These are phyloP conservation scores for Leptothorax acervorum DNA, from an alignment of 2,888 invertebrate species.

Conservation along the genomic window DNA sequence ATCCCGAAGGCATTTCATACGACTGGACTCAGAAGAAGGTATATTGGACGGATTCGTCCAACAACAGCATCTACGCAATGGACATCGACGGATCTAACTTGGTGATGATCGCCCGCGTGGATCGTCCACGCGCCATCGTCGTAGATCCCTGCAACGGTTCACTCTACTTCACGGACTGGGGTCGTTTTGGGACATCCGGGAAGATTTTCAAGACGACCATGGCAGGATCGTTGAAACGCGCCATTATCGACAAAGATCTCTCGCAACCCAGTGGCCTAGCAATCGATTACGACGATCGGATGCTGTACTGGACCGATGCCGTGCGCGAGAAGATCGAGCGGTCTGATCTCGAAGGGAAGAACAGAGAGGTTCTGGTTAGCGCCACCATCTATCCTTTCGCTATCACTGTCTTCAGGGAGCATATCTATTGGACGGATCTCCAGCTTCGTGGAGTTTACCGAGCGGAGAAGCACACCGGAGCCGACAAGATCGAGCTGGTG, in stretches of 20 bases:
- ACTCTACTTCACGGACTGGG: slow-evolving; percentile 98
- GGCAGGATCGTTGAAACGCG: slow-evolving; percentile 96
- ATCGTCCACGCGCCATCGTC: slow-evolving; percentile 97
- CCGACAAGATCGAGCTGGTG: slow-evolving; percentile 97
- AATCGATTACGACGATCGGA: slow-evolving; percentile 97
- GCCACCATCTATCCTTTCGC: slow-evolving; percentile 98
- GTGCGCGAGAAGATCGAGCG: slow-evolving; percentile 98
- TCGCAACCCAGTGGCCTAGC: slow-evolving; percentile 98
- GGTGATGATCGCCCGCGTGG: slow-evolving; percentile 97
- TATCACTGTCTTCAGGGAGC: slow-evolving; percentile 95
- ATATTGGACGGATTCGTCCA: slow-evolving; percentile 98
- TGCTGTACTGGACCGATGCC: slow-evolving; percentile 99
- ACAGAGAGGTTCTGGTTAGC: slow-evolving; percentile 93
- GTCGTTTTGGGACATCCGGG: slow-evolving; percentile 95
- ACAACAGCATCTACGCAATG: slow-evolving; percentile 98
- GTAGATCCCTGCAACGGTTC: slow-evolving; percentile 98
- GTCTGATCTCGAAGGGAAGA: slow-evolving; percentile 94
- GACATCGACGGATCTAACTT: slow-evolving; percentile 94
- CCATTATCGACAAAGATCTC: slow-evolving; percentile 95
- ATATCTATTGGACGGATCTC: slow-evolving; percentile 98
- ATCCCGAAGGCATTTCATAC: slow-evolving; percentile 97
- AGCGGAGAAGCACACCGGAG: slow-evolving; percentile 98
- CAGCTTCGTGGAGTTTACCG: slow-evolving; percentile 97
- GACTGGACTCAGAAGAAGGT: slow-evolving; percentile 99
- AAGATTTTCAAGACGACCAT: slow-evolving; percentile 98